These are phyloP conservation scores for Drosophila neocordata DNA, from an alignment of 1,140 invertebrate genomes.

Conservation along the genomic window DNA sequence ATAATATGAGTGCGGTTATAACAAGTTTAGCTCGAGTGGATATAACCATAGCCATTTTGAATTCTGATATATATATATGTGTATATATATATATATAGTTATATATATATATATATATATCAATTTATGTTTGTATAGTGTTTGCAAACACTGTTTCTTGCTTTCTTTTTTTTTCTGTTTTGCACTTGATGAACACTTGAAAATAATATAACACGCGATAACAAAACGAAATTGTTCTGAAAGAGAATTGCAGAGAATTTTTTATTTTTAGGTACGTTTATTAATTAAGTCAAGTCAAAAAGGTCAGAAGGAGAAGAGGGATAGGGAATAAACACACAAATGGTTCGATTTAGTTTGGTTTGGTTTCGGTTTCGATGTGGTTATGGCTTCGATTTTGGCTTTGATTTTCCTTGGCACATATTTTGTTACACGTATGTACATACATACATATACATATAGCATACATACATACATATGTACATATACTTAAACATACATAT, in stretches of 20 bases:
- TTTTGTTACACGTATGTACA: conserved; percentile 2
- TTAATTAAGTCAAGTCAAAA: conserved; percentile 42
- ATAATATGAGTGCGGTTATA: conserved; percentile 83
- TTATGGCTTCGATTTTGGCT: conserved; percentile 3
- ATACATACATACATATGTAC: neutral
- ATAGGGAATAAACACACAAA: conserved; percentile 49
- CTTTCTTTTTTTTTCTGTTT: neutral
- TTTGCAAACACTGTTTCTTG: conserved; percentile 15
- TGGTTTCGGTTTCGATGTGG: conserved; percentile 9
- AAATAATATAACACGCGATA: conserved; percentile 36
- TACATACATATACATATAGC: neutral
- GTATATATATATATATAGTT: neutral
- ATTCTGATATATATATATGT: neutral
- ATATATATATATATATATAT: conserved; percentile 33
- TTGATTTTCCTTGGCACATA: conserved; percentile 10
- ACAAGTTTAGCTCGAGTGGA: conserved; percentile 85
- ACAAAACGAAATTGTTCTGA: conserved; percentile 40
- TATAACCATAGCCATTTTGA: conserved; percentile 86
- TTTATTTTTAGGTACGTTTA: conserved; percentile 35
- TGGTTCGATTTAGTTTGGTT: conserved; percentile 48
- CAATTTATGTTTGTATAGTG: conserved; percentile 1
- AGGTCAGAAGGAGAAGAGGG: neutral
- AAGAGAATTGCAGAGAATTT: conserved; percentile 47
- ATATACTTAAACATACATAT: neutral
- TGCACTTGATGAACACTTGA: conserved; percentile 24